These are phyloP conservation scores for Ectobius pallidus DNA, from an alignment of 2,888 invertebrate species.

Conservation along the genomic window DNA sequence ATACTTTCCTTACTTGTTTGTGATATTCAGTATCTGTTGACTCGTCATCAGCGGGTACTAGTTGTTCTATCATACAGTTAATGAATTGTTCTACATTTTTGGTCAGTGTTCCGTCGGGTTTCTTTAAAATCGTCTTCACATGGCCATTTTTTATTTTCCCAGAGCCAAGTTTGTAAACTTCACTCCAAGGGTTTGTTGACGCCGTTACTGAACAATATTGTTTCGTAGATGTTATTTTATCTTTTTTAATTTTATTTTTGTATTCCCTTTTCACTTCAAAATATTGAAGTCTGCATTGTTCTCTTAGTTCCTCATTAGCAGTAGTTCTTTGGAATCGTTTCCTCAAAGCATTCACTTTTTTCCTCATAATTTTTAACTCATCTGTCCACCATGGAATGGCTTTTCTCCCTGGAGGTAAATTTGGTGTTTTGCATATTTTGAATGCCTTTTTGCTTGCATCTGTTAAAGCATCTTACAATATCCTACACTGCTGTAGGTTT, in stretches of 20 bases:
- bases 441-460: neutral
- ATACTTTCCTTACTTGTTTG: neutral
- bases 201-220: neutral
- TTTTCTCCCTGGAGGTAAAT: neutral
- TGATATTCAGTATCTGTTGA: neutral
- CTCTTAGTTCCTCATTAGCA: neutral
- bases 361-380: neutral
- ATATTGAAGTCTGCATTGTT: neutral
- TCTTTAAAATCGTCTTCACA: neutral
- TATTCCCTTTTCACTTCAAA: neutral
- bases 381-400: neutral
- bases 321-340: neutral
- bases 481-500: too few relatives aligned
- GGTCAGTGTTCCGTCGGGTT: neutral
- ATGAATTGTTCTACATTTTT: neutral
- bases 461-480: neutral
- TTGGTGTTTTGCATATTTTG: neutral
- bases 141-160: neutral
- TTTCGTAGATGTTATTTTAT: neutral
- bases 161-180: neutral
- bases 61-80: neutral
- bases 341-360: neutral
- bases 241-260: neutral
- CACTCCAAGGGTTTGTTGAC: neutral
- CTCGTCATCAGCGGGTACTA: neutral